Evolutionary conservation across 2,113 vertebrate genomes (phyloP).

Genomic region (Zapornia atra): DNA sequence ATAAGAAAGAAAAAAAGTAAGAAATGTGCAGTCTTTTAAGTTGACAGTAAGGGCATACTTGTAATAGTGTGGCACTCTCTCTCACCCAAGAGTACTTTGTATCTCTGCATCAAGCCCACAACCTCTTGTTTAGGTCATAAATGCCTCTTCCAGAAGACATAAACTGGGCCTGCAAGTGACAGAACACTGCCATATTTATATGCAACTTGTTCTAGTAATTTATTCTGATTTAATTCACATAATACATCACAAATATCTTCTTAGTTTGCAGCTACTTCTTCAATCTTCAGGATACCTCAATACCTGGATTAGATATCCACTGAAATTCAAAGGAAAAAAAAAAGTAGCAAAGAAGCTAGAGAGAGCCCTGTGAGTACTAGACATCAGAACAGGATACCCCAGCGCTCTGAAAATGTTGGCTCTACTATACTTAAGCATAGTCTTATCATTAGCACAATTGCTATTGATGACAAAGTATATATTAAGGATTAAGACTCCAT

Average conservation of each 20-base stretch:
- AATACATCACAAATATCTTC: not conserved
- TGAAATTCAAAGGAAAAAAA: not conserved
- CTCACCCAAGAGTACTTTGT: not conserved
- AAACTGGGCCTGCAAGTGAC: not conserved
- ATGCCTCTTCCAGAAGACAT: not conserved
- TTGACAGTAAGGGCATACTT: not conserved
- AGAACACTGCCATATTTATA: not conserved
- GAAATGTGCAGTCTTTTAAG: not conserved
- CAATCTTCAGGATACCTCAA: not conserved
- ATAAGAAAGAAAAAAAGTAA: not conserved
- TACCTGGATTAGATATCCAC: not conserved
- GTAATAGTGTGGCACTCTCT: not conserved
- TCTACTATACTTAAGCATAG: fast-evolving
- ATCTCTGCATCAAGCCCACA: not conserved
- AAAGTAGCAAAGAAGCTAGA: not conserved
- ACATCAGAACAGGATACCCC: not conserved
- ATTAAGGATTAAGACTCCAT: not conserved
- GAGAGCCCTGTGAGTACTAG: not conserved
- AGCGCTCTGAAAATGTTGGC: not conserved
- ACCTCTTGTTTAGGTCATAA: not conserved
- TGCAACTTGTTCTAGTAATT: not conserved
- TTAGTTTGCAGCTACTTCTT: not conserved
- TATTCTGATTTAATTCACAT: not conserved
- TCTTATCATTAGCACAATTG: not conserved
- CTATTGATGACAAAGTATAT: not conserved